Base-by-base conservation (phyloP, 2,888 invertebrate genomes). In the Phytoseiulus persimilis region DNA sequence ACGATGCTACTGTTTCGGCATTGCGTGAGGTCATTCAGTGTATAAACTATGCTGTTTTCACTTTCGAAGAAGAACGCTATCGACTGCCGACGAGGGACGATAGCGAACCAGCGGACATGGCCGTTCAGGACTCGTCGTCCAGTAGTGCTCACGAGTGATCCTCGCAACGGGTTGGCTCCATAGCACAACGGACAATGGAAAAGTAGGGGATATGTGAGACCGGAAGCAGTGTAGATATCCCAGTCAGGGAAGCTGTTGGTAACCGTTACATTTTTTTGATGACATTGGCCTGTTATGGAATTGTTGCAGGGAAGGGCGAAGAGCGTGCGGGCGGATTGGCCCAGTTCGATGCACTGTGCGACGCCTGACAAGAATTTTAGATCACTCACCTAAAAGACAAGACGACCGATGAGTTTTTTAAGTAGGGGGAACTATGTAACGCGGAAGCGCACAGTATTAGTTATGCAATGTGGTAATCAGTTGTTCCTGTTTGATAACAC, bases 41-140 rank as follows among this genome's bases (percentile, higher is more conserved):
- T n/a, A 33, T 87, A 83, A 87, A 87, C 87, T 87, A 87, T 18
- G 87, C 87, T 14, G 87, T 87, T 23, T 87, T 33, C 87, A 87
- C 87, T 18, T 87, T 33, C 33, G 87, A 33, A 87, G 87, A 87
- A 39, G 87, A 87, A 87, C 87, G 87, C 32, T 87, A 39, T 45
- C 87, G 87, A 32, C 28, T 87, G 6, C 32, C 45, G n/a, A 32
- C 87, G 28, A 33, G 39, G 6, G 87, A 87, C 32, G 87, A 87
- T 32, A 31, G 31, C 65, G 65, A 65, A 65, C 28, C 65, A 28
- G 28, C 65, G 11, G 65, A 65, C 14, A 14, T 65, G 28, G 18
- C 14, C 28, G 65, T 65, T 6, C 18, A 1, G 28, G 65, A 65
- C 28, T 18, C 5, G 5, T 28, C 14, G 23, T 28, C 14, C 14